Evolutionary conservation across 2,113 vertebrate genomes (phyloP), one percentile per base, ranked within the genome.

Genomic region (Perccottus glenii): DNA sequence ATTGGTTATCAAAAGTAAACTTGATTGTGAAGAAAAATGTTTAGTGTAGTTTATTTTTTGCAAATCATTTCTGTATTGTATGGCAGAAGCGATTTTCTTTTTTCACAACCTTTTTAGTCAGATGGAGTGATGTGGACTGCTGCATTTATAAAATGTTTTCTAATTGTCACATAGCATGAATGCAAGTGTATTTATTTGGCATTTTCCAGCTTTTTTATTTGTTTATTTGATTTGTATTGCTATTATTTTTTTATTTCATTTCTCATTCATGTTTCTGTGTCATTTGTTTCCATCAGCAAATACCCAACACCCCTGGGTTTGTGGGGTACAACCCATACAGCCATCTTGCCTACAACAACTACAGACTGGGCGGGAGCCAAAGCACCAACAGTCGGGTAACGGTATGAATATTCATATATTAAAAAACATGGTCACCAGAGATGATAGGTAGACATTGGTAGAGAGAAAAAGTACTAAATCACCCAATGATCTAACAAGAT

Each of bases 281-380:
- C 93, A 95, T 96, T 96, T 98, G 93, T 98, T 95, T 85, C 94
- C 95, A 96, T 97, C 94, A 99, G 98, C 98, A 99, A 99, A 94
- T 97, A 94, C 95, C 96, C 95, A 99, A 95, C 96, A 99, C 95
- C 91, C 88, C 97, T 85, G 98, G 96, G 94, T 99, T 99, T 97
- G 98, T 99, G 95, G 98, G 98, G 93, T 99, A 99, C 97, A 99
- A 99, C 96, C 98, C 98, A 92, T 99, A 99, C 96, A 99, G 96
- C 94, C 98, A 99, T 94, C 96, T 99, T 95, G 98, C 98, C 95
- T 99, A 99, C 97, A 99, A 99, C 98, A 99, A 99, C 96, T 99
- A 99, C 96, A 96, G 97, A 94, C 96, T 99, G 94, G 98, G 98
- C 94, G 98, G 98, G 94, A 99, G 96, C 95, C 95, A 97, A 90